A percentile compares a stretch with the other conserved stretches of the same genome.
Evolutionary conservation across 2,113 vertebrate species (phyloP).

Genomic region (Scomber scombrus): DNA sequence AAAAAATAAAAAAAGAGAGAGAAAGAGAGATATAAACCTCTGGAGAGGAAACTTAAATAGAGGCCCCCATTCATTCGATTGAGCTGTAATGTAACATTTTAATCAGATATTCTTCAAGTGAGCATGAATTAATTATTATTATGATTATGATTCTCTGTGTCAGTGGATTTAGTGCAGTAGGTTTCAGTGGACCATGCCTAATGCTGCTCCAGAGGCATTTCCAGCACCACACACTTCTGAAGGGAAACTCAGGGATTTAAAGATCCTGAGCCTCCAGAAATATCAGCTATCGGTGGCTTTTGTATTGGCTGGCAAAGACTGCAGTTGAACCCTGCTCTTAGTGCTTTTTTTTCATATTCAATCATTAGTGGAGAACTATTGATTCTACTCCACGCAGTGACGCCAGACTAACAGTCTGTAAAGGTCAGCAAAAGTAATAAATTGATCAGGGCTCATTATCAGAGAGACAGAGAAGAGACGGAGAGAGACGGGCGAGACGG

Average conservation of each 20-base stretch:
- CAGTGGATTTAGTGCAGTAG: slow-evolving; percentile 29
- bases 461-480: slow-evolving; percentile 13
- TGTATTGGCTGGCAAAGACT: slow-evolving; percentile 15
- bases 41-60: slow-evolving; percentile 18
- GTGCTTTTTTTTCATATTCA: slow-evolving; percentile 40
- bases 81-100: slow-evolving; percentile 41
- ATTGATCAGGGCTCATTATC: slow-evolving; percentile 64
- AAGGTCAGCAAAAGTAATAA: slow-evolving; percentile 64
- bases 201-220: slow-evolving; percentile 51
- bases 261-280: slow-evolving; percentile 10
- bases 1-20: background rate
- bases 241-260: slow-evolving; percentile 23
- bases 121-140: slow-evolving; percentile 45
- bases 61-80: slow-evolving; percentile 7
- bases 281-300: slow-evolving; percentile 9
- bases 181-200: slow-evolving; percentile 41
- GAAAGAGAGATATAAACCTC: background rate
- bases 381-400: slow-evolving; percentile 55
- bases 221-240: slow-evolving; percentile 38
- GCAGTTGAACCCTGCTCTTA: slow-evolving; percentile 30
- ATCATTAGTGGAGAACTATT: slow-evolving; percentile 61
- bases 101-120: slow-evolving; percentile 55
- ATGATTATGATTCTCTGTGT: slow-evolving; percentile 41
- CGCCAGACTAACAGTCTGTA: slow-evolving; percentile 63
- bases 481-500: background rate